A percentile compares a stretch with the other conserved stretches of the same genome.
Conservation (phyloP, 2,797 vertebrate species). For the Sparidentex hasta region DNA sequence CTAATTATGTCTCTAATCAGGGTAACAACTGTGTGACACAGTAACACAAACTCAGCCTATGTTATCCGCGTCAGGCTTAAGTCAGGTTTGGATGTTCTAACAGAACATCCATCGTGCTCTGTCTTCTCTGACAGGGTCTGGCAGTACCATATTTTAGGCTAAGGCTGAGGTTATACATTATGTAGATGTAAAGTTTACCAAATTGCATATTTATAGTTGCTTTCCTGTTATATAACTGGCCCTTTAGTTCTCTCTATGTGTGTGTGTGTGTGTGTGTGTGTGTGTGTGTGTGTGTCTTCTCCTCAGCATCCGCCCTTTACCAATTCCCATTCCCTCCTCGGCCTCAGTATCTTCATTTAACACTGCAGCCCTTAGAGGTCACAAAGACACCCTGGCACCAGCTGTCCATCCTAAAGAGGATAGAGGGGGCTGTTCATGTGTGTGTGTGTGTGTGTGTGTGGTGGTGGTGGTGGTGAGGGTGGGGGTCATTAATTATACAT, state of each 20-base stretch:
- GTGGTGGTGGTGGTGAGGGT: slow-evolving; percentile 32
- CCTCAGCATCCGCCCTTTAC: slow-evolving; percentile 29
- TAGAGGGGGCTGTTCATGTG: slow-evolving; percentile 29
- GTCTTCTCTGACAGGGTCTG: no score
- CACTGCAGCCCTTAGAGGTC: slow-evolving; percentile 77
- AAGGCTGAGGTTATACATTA: no score
- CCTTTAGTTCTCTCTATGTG: background rate
- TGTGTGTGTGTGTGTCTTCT: slow-evolving; percentile 20
- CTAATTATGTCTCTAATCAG: no score
- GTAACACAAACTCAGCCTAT: no score
- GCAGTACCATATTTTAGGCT: no score
- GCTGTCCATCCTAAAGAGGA: slow-evolving; percentile 79
- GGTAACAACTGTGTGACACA: no score
- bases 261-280: background rate
- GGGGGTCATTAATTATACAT: slow-evolving; percentile 84
- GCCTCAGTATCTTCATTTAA: slow-evolving; percentile 69
- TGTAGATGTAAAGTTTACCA: background rate
- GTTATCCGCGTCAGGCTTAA: no score
- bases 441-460: background rate
- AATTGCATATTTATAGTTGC: background rate
- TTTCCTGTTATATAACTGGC: background rate
- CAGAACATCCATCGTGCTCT: no score
- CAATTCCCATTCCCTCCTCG: slow-evolving; percentile 56
- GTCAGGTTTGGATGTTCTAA: no score
- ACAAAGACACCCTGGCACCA: slow-evolving; percentile 73